These are phyloP conservation scores for Cloeon dipterum DNA, from an alignment of 2,888 invertebrate genomes.

Conservation along the genomic window DNA sequence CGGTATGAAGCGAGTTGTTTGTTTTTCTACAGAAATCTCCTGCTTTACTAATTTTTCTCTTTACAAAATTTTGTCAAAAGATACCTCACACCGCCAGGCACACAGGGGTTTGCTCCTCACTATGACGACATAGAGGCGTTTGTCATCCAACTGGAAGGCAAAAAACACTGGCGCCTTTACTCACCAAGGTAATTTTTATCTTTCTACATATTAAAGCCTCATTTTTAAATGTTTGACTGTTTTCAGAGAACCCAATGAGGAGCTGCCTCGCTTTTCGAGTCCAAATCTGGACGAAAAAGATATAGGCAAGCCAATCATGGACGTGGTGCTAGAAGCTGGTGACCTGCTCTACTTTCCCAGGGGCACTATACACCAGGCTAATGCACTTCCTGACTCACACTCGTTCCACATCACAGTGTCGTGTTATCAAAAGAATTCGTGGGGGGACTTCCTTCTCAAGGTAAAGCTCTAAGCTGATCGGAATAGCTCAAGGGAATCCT, in stretches of 20 bases:
- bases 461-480: too few relatives aligned
- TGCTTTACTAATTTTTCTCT: background rate
- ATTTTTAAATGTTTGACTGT: constrained; percentile 6
- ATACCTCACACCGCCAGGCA: constrained; percentile 84
- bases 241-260: constrained; percentile 27
- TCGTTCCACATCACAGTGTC: constrained; percentile 89
- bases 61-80: constrained; percentile 10
- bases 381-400: constrained; percentile 52
- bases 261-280: constrained; percentile 64
- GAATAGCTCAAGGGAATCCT: too few relatives aligned
- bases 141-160: constrained; percentile 85
- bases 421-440: constrained; percentile 74
- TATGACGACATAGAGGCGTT: constrained; percentile 99
- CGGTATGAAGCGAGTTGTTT: background rate
- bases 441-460: constrained; percentile 70
- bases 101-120: constrained; percentile 97
- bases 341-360: constrained; percentile 87
- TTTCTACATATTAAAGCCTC: too few relatives aligned
- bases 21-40: too few relatives aligned
- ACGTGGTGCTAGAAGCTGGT: constrained; percentile 57
- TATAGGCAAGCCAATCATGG: constrained; percentile 55
- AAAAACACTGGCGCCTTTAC: constrained; percentile 85
- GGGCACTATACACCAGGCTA: constrained; percentile 68
- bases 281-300: constrained; percentile 47
- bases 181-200: constrained; percentile 45